Evolutionary conservation across 2,113 vertebrate genomes (phyloP), one percentile per base, ranked within the genome.

Genomic region (Felis chaus): DNA sequence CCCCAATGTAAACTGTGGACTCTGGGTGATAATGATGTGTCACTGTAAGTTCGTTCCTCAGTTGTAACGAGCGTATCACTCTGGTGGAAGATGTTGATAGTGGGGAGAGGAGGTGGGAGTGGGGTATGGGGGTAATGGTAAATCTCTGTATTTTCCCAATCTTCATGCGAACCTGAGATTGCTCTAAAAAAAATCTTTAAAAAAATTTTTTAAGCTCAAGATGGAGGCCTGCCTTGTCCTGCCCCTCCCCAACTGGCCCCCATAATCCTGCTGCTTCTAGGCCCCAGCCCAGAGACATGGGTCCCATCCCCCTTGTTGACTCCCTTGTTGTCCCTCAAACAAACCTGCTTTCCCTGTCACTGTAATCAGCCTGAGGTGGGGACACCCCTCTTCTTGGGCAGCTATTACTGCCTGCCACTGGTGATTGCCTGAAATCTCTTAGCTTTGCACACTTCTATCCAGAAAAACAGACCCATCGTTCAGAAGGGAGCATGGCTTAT

Each of bases 401-500:
- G 27, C 16, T 53, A 19, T 5, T 2, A 0, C 55, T 57, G 4
- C 88, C 50, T 7, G 50, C 21, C 65, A 11, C 19, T 4, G 2
- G 6, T 33, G 7, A 87, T 7, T 3, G 5, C n/a, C 25, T 0
- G 16, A 21, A 41, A n/a, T 41, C 91, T 19, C 76, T 78, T 2
- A 9, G 50, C 81, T 68, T 19, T 4, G 41, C 13, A 7, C 7
- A 15, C 57, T 57, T n/a, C 16, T 21, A 14, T 33, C 15, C 2
- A 0, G 66, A n/a, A 13, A 36, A 19, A 27, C 11, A 16, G 39
- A 4, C 33, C 14, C 71, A 12, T 11, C 41, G 25, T 27, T 63
- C 12, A 23, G 55, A 19, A 50, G 29, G 10, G 1, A 29, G 23
- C 0, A 1, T 7, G 1, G 25, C 23, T 39, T 3, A 27, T 25